Base-by-base conservation (phyloP, 2,797 vertebrate genomes). In the Aotus griseimembra region DNA sequence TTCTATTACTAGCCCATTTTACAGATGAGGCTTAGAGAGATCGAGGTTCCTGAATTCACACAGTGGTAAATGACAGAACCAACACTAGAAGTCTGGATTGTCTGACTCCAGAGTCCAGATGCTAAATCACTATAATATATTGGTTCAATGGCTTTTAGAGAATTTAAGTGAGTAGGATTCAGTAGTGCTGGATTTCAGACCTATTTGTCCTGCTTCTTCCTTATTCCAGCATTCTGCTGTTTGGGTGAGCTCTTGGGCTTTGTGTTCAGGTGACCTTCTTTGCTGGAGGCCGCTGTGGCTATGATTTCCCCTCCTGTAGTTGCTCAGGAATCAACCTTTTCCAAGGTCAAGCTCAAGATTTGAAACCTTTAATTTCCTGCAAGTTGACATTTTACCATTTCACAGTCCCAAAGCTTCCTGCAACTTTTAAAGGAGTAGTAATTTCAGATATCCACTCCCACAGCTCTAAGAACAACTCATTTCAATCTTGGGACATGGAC, bases 401-500 rank as follows among this genome's bases (percentile, higher is more conserved):
- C 79, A 82, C 58, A 93, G 93, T 95, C 75, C 80, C 57, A 30
- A 97, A 93, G 86, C 55, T 76, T 97, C 96, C 85, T 91, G 76
- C n/a, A 14, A 88, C 75, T 97, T 98, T 46, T 94, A 80, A 97
- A 98, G 70, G 61, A 97, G 90, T 87, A 96, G 90, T 87, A 33
- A 97, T 97, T 98, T 97, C 86, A 95, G 90, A 87, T 97, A 95
- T 96, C 87, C 46, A 93, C 85, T 97, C 61, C 85, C 24, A 4
- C 79, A 94, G 94, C 55, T 97, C 79, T 28, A 76, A 97, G 94
- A 94, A 97, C 96, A 97, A 96, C 95, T 95, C 93, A 91, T 96
- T 97, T 96, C 93, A 94, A 93, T 95, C 83, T 95, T 97, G 94
- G 97, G 95, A 94, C 46, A 73, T 72, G 96, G 96, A 97, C 96